Percentiles rank a stretch among this genome's conserved stretches.
Conservation (phyloP, 1,140 invertebrate genomes). For the Fopius arisanus region DNA sequence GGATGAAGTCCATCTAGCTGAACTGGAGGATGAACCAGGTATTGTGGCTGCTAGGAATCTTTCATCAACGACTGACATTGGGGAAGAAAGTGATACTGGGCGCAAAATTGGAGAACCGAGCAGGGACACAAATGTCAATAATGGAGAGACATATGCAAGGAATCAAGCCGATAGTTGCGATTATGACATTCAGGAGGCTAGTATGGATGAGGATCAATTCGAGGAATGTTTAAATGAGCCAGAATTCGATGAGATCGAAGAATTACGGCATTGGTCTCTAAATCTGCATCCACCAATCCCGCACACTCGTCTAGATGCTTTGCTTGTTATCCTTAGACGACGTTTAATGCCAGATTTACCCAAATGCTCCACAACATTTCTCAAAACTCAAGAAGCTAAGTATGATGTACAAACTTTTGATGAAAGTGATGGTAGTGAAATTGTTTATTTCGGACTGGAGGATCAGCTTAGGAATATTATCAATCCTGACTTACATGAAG, state of each 20-base stretch:
- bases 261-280: background rate
- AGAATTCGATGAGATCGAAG: background rate
- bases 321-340: constrained; percentile 18
- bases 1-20: too few species aligned
- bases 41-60: too few species aligned
- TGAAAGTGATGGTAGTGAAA: constrained; percentile 12
- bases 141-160: too few species aligned
- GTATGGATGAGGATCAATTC: background rate
- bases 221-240: background rate
- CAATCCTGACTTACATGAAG: constrained; percentile 15
- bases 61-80: too few species aligned
- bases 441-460: constrained; percentile 26
- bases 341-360: constrained; percentile 10
- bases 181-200: too few species aligned
- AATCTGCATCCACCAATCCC: background rate
- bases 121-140: too few species aligned
- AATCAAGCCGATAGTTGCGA: too few species aligned
- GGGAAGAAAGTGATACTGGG: too few species aligned
- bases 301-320: background rate
- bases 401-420: constrained; percentile 18
- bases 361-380: constrained; percentile 30
- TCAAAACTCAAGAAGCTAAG: constrained; percentile 1
- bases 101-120: too few species aligned
- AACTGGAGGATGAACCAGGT: too few species aligned
- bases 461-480: background rate